Evolutionary conservation across 2,888 invertebrate species (phyloP).

Genomic region (Ypsolopha sequella): DNA sequence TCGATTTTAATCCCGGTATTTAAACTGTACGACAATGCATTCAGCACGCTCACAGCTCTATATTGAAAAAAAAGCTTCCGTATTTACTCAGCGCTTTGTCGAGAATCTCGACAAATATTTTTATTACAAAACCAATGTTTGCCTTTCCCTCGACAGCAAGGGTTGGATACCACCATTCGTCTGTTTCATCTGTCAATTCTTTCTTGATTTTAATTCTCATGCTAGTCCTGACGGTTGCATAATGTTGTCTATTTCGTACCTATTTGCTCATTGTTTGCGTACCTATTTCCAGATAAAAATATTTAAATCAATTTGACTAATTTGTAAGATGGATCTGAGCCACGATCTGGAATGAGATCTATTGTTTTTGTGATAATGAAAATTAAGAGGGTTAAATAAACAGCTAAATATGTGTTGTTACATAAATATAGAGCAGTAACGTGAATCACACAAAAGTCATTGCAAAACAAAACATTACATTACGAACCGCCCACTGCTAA

Average conservation of each 20-base stretch:
- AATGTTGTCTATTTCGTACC: too few species aligned
- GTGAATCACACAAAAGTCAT: slow-evolving; percentile 7
- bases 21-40: slow-evolving; percentile 56
- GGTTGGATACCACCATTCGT: slow-evolving; percentile 31
- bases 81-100: slow-evolving; percentile 29
- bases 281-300: too few species aligned
- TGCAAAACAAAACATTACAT: slow-evolving; percentile 6
- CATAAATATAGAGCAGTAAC: too few species aligned
- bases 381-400: too few species aligned
- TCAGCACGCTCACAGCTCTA: slow-evolving; percentile 34
- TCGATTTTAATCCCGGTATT: slow-evolving; percentile 50
- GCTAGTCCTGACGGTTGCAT: too few species aligned
- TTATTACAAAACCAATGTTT: slow-evolving; percentile 67
- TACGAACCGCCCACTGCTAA: slow-evolving; percentile 21
- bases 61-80: slow-evolving; percentile 44
- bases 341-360: too few species aligned
- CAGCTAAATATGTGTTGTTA: background rate
- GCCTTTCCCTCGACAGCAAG: slow-evolving; percentile 54
- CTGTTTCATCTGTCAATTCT: slow-evolving; percentile 39
- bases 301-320: too few species aligned
- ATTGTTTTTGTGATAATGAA: too few species aligned
- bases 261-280: too few species aligned
- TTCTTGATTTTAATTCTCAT: slow-evolving; percentile 38
- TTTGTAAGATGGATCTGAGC: too few species aligned
- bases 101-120: slow-evolving; percentile 63